Evolutionary conservation across 2,888 invertebrate species (phyloP), one percentile per base, ranked within the genome.

Genomic region (Lepidocyrtinus sp.): DNA sequence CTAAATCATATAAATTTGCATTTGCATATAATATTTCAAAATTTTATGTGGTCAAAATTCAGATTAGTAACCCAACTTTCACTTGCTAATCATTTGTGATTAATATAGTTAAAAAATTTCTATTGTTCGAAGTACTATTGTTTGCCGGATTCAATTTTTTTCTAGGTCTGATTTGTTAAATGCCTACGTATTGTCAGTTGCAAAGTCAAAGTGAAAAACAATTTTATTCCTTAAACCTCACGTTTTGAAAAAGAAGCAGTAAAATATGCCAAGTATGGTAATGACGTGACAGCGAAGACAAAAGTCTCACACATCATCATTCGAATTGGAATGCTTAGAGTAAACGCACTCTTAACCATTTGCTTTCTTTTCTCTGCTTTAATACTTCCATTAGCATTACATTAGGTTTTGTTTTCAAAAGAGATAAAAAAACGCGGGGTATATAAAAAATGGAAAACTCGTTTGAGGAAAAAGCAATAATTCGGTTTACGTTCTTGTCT

Each of bases 241-340:
- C 19, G 7, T 21, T 27, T 1, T 19, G 59, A 67, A 46, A 63
- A 62, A 70, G 46, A 75, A 55, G 64, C 50, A 50, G 70, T 68
- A 55, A 67, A 68, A 62, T 24, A 72, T 68, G 21, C 76, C 75
- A 70, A 62, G 81, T 74, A 77, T 77, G 65, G 81, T 55, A 81
- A 63, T 77, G 72, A 75, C 69, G 63, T 71, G 71, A 75, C 65
- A 72, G 68, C 26, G 36, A 25, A 63, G 72, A 72, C 12, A 61
- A 24, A 45, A 22, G 36, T 12, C 5, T 36, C 36, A 17, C 22
- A 21, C 22, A 5, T 61, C 61, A 46, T 15, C 9, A 15, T 68
- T 24, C n/a, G 50, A 19, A 12, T 67, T 68, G 12, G 19, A 36
- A 25, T 24, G 24, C n/a, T 62, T 22, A 19, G 24, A n/a, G 5